Evolutionary conservation across 2,113 vertebrate genomes (phyloP).

Genomic region (Acanthochromis polyacanthus): DNA sequence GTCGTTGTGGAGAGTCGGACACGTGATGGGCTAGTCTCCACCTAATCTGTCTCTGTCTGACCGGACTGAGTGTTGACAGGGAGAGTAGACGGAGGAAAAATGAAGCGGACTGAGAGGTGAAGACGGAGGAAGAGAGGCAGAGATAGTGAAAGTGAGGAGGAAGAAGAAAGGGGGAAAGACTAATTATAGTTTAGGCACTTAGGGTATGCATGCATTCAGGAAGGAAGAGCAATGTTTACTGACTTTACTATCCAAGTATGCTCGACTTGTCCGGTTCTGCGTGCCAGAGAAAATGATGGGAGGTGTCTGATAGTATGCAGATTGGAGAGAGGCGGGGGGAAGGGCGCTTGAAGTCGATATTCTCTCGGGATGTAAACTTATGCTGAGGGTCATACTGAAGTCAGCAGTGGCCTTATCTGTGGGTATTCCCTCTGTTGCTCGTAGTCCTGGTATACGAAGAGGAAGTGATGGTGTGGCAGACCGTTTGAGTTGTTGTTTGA

Average conservation of each 20-base stretch:
- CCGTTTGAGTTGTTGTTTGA: conserved; percentile 75
- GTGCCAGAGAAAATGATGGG: conserved; percentile 61
- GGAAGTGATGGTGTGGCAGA: conserved; percentile 65
- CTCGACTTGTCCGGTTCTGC: conserved; percentile 57
- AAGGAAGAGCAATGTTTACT: conserved; percentile 76
- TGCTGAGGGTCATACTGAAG: conserved; percentile 18
- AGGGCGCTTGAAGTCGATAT: conserved; percentile 4
- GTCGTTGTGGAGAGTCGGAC: conserved; percentile 41
- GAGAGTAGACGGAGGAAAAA: conserved; percentile 25
- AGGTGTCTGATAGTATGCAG: conserved; percentile 61
- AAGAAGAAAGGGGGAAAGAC: conserved; percentile 20
- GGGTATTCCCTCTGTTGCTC: conserved; percentile 69
- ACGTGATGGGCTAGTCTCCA: conserved; percentile 36
- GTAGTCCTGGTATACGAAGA: conserved; percentile 40
- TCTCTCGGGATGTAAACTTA: conserved; percentile 22
- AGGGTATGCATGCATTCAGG: conserved; percentile 41
- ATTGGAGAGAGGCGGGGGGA: conserved; percentile 36
- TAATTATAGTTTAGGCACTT: conserved; percentile 62
- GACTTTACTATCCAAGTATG: conserved; percentile 72
- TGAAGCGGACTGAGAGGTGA: conserved; percentile 23
- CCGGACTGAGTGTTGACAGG: conserved; percentile 44
- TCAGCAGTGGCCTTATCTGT: conserved; percentile 51
- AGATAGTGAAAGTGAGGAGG: conserved; percentile 55
- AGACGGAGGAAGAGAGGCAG: conserved; percentile 33
- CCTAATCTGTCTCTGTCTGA: conserved; percentile 69